phyloP scores from a whole-genome alignment of 1,140 invertebrate species.

The Ceratoteleas bidentatus region DNA sequence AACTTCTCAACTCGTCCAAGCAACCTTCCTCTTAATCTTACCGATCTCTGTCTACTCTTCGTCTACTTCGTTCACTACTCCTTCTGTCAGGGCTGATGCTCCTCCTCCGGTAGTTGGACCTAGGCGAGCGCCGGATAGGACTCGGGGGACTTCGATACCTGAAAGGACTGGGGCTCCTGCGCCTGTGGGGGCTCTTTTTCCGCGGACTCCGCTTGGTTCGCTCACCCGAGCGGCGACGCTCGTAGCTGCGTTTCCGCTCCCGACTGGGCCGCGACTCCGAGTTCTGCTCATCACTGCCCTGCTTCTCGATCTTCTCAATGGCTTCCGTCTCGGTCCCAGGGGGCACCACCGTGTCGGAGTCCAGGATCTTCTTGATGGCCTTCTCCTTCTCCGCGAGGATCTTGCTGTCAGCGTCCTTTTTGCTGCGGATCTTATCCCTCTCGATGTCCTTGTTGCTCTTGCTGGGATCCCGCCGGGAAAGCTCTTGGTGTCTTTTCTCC shows the following conservation, averaged over 20 bases:
- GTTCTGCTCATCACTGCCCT: conserved; percentile 64
- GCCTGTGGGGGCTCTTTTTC: conserved; percentile 69
- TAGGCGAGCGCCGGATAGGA: conserved; percentile 58
- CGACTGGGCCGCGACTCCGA: conserved; percentile 30
- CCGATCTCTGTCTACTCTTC: conserved; percentile 74
- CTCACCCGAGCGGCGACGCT: conserved; percentile 55
- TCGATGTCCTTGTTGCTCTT: conserved; percentile 80
- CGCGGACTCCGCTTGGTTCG: conserved; percentile 61
- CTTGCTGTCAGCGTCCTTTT: conserved; percentile 77
- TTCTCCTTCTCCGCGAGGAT: conserved; percentile 79
- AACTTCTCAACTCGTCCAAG: too few species aligned
- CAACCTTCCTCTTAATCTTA: conserved; percentile 51
- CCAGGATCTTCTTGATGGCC: conserved; percentile 77
- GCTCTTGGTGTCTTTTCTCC: conserved; percentile 73
- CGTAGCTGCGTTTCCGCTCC: conserved; percentile 68
- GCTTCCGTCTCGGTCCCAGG: conserved; percentile 78
- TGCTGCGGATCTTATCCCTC: conserved; percentile 75
- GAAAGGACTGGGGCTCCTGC: conserved; percentile 68
- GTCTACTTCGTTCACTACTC: conserved; percentile 71
- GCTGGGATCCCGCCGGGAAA: conserved; percentile 74
- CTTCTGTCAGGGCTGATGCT: conserved; percentile 70
- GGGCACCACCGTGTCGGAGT: conserved; percentile 79
- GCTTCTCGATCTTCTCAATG: conserved; percentile 76
- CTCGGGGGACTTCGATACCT: conserved; percentile 68
- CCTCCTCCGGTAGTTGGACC: conserved; percentile 62